Percentiles rank a stretch among this genome's conserved stretches.
Conservation (phyloP, 1,140 invertebrate genomes). For the Drosophila melanogaster region Release_6_plus_ISO1_MT NT_037436.4:723501-724000, state of each 20-base stretch:
- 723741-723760: constrained; percentile 27
- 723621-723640: neutral
- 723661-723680: neutral
- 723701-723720: constrained; percentile 69
- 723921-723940: constrained; percentile 79
- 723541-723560: neutral
- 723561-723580: neutral
- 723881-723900: constrained; percentile 75
- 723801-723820: constrained; percentile 40
- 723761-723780: no score
- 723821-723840: constrained; percentile 25
- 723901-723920: constrained; percentile 82
- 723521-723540: no score
- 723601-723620: neutral
- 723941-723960: constrained; percentile 45
- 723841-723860: constrained; percentile 28
- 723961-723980: constrained; percentile 36
- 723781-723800: constrained; percentile 6
- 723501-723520: no score
- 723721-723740: constrained; percentile 34
- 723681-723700: constrained; percentile 58
- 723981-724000: constrained; percentile 63
- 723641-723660: neutral
- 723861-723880: constrained; percentile 57
- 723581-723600: constrained; percentile 10